Conservation (phyloP, 2,888 invertebrate species). For the Limnephilus auricula region DNA sequence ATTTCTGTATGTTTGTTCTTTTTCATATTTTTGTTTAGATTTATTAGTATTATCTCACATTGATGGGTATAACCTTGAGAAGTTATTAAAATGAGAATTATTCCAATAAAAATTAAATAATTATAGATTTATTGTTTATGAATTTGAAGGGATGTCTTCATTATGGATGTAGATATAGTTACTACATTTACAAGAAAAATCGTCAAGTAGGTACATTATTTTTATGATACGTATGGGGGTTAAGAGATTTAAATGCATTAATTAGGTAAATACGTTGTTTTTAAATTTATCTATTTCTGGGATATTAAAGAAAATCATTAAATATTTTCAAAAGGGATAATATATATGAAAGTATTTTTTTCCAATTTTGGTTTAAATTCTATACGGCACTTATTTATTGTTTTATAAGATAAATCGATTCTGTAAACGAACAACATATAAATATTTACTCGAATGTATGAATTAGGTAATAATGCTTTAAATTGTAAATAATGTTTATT, state of each 20-base stretch:
- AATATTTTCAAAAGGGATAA: neutral
- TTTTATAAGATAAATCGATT: slow-evolving; percentile 12
- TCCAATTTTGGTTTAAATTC: neutral
- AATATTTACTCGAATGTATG: neutral
- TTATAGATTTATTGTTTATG: neutral
- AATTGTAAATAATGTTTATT: neutral
- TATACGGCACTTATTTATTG: slow-evolving; percentile 45
- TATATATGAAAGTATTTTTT: neutral
- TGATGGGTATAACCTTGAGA: too few relatives aligned
- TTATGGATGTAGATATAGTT: too few relatives aligned
- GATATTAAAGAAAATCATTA: neutral
- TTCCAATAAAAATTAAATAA: too few relatives aligned
- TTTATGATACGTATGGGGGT: neutral
- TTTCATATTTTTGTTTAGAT: too few relatives aligned
- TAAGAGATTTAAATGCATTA: neutral
- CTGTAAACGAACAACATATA: neutral
- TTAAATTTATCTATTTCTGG: slow-evolving; percentile 19
- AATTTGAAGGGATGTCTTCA: too few relatives aligned
- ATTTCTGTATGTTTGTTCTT: too few relatives aligned
- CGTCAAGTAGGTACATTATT: neutral
- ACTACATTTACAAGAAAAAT: too few relatives aligned
- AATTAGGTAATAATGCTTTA: neutral
- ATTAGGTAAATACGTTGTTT: neutral
- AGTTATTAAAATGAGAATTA: too few relatives aligned
- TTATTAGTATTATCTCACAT: too few relatives aligned